Base-by-base conservation (phyloP, 2,113 vertebrate genomes). In the Xenopus borealis region DNA sequence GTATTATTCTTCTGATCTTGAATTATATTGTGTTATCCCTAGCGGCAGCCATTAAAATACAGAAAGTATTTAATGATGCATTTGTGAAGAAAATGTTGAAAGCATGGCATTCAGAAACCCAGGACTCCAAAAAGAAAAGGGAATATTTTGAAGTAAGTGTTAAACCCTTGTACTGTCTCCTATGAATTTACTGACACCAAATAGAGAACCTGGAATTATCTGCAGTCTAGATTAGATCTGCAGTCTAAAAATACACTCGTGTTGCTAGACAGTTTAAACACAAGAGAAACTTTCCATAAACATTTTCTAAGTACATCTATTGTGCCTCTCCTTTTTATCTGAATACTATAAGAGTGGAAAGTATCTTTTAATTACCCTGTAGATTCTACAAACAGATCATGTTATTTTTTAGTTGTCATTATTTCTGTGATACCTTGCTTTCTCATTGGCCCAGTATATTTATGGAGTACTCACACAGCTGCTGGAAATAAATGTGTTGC, bases 101-200 rank as follows among this genome's bases (percentile, higher is more conserved):
- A 66, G 68, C 77, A 23, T 87, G 86, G 82, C 58, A 14, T 58
- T 59, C 17, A 66, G 68, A 79, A 66, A 57, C 63, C 45, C 33
- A 30, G 14, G 72, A 64, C 66, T 79, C 46, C 12, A 80, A 20
- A 68, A 80, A 75, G 66, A 78, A 79, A 14, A 84, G 71, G 72
- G 77, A 58, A 8, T 82, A 82, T 53, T 78, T 85, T 80, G 78
- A 80, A 72, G 85, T 85, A 86, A 57, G 79, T 70, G 13, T 71
- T 57, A 59, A 59, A 19, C 20, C 23, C 47, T 70, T 62, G 59
- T 55, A 76, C 44, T 64, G 57, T 62, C 58, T 55, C 16, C 53
- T 68, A 63, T 75, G 7, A 69, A 63, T 55, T 45, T 76, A 69
- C 23, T 62, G 66, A 62, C 23, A 3, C 14, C 18, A 70, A 64